phyloP scores from a whole-genome alignment of 2,888 invertebrate genomes.

The Ochropleura plecta region DNA sequence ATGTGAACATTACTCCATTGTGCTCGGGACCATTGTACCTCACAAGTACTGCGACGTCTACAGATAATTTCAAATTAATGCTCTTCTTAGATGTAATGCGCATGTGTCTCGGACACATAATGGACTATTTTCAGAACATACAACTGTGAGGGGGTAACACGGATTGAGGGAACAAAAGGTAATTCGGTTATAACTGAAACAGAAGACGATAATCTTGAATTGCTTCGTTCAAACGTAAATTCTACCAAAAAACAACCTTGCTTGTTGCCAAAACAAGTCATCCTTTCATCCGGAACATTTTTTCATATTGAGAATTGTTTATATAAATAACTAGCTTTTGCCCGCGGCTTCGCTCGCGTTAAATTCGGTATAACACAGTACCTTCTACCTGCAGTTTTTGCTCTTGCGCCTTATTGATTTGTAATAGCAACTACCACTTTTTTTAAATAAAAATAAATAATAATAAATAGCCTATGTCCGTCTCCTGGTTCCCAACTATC shows the following conservation, averaged over 20 bases:
- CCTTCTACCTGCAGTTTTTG: no score
- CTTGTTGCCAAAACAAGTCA: slow-evolving; percentile 9
- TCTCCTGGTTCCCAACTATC: no score
- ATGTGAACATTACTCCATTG: slow-evolving; percentile 57
- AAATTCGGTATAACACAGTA: no score
- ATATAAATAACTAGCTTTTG: slow-evolving; percentile 13
- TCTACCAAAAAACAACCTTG: background rate
- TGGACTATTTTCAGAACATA: slow-evolving; percentile 12
- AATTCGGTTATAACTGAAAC: background rate
- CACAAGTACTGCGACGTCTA: slow-evolving; percentile 16
- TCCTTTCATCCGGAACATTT: background rate
- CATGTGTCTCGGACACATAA: slow-evolving; percentile 19
- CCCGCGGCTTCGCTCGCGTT: no score
- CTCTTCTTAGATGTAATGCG: slow-evolving; percentile 18
- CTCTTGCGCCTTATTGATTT: no score
- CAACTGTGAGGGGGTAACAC: background rate
- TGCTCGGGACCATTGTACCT: slow-evolving; percentile 40
- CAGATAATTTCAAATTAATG: slow-evolving; percentile 42
- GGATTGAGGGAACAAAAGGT: background rate
- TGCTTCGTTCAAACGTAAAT: background rate
- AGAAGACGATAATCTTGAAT: background rate
- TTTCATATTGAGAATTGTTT: slow-evolving; percentile 3
- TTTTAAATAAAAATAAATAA: no score
- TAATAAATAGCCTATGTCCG: no score
- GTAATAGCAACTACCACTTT: no score